Conservation (phyloP, 2,797 vertebrate genomes). For the Scyliorhinus canicula region DNA sequence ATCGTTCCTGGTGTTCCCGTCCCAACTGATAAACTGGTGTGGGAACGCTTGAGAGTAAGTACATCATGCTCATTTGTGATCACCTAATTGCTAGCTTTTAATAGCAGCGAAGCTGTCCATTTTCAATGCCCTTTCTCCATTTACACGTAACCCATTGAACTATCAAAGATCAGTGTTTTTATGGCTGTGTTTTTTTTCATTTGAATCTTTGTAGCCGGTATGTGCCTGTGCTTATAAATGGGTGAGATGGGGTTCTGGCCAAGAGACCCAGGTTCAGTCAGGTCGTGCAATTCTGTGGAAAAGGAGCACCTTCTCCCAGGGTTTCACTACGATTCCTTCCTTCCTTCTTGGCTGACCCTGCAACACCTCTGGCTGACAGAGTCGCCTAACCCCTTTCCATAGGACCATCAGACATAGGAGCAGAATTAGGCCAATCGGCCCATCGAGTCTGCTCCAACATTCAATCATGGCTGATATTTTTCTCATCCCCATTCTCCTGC, state of each 20-base stretch:
- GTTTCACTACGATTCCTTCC: too few relatives aligned
- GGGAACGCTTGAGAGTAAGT: neutral
- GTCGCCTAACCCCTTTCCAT: too few relatives aligned
- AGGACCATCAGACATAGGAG: too few relatives aligned
- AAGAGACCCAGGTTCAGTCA: too few relatives aligned
- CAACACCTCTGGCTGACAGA: neutral
- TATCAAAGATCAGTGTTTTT: neutral
- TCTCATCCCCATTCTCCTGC: too few relatives aligned
- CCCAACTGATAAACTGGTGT: neutral
- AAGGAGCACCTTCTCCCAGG: too few relatives aligned
- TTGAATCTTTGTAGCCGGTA: neutral
- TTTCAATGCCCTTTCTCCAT: neutral
- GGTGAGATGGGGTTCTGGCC: neutral
- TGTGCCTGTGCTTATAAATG: neutral
- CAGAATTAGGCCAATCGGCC: too few relatives aligned
- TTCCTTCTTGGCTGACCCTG: neutral
- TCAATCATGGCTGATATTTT: too few relatives aligned
- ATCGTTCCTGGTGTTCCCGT: neutral
- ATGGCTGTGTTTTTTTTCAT: neutral
- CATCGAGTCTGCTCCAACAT: too few relatives aligned
- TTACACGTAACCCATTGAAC: neutral
- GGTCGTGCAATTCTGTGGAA: neutral
- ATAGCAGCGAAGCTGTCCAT: neutral
- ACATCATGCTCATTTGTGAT: neutral
- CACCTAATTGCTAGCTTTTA: neutral